A percentile compares a stretch with the other conserved stretches of the same genome.
Conservation (phyloP, 2,113 vertebrate species). For the Addax nasomaculatus region DNA sequence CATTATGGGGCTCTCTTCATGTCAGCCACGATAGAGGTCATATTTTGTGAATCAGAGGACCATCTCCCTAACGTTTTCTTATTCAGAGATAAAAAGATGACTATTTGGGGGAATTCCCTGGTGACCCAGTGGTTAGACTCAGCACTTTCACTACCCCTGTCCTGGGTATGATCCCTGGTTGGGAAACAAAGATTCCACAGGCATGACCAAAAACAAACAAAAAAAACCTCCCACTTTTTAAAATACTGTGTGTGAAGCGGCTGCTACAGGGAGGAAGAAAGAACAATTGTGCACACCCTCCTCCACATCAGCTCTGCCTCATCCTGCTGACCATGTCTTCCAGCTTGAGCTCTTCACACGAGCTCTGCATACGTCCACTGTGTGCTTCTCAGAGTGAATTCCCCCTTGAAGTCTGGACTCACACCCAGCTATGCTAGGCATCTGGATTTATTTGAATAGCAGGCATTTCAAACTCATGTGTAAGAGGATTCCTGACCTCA, state of each 20-base stretch:
- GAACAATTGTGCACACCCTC: not conserved
- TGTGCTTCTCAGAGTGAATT: not conserved
- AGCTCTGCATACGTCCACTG: fast-evolving
- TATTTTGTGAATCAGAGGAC: not conserved
- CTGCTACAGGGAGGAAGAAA: not conserved
- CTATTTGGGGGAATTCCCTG: not conserved
- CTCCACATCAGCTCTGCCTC: not conserved
- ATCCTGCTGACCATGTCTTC: not conserved
- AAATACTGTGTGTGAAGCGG: not conserved
- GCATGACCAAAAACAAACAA: not conserved
- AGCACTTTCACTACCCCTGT: not conserved
- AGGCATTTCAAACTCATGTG: not conserved
- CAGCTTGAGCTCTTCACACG: not conserved
- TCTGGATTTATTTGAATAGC: not conserved
- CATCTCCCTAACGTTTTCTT: not conserved
- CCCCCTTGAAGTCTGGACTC: not conserved
- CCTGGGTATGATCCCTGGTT: not conserved
- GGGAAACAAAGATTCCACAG: not conserved
- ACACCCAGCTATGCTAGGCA: too few relatives aligned
- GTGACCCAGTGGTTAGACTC: not conserved
- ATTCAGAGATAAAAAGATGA: not conserved
- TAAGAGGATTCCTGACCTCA: not conserved
- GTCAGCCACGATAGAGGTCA: not conserved
- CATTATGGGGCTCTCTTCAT: not conserved
- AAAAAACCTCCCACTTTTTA: not conserved